Evolutionary conservation across 1,140 invertebrate species (phyloP).

Genomic region (Bacillus rossius): DNA sequence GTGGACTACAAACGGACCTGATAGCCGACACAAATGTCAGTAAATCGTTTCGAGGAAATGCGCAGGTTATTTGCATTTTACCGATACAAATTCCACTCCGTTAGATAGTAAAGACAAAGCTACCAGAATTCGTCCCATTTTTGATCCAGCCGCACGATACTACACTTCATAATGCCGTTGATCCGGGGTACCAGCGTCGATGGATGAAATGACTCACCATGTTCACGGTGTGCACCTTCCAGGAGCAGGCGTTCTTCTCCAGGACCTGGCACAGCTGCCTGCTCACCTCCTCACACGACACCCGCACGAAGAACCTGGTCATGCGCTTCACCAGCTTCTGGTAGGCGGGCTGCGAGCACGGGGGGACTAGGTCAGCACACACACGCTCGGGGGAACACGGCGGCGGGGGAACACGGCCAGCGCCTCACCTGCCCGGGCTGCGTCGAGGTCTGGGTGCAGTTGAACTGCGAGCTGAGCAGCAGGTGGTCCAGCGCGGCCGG

Average conservation of each 20-base stretch:
- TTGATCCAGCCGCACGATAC: too few species aligned
- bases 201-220: constrained; percentile 45
- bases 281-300: constrained; percentile 55
- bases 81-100: too few species aligned
- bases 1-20: too few species aligned
- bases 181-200: not conserved
- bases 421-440: constrained; percentile 43
- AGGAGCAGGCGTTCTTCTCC: constrained; percentile 56
- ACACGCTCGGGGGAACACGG: not conserved
- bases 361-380: constrained; percentile 16
- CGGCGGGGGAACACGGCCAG: not conserved
- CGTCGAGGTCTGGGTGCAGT: constrained; percentile 52
- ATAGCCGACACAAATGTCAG: too few species aligned
- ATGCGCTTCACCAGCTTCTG: constrained; percentile 82
- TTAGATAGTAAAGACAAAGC: too few species aligned
- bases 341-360: constrained; percentile 56
- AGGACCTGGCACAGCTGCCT: constrained; percentile 54
- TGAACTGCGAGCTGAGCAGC: constrained; percentile 67
- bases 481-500: constrained; percentile 79
- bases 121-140: too few species aligned
- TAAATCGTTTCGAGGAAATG: too few species aligned
- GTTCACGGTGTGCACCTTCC: constrained; percentile 49
- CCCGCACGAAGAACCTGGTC: constrained; percentile 85
- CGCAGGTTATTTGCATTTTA: too few species aligned
- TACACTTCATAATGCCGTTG: not conserved